These are phyloP conservation scores for Agrochola macilenta DNA, from an alignment of 2,888 invertebrate genomes.

Conservation along the genomic window DNA sequence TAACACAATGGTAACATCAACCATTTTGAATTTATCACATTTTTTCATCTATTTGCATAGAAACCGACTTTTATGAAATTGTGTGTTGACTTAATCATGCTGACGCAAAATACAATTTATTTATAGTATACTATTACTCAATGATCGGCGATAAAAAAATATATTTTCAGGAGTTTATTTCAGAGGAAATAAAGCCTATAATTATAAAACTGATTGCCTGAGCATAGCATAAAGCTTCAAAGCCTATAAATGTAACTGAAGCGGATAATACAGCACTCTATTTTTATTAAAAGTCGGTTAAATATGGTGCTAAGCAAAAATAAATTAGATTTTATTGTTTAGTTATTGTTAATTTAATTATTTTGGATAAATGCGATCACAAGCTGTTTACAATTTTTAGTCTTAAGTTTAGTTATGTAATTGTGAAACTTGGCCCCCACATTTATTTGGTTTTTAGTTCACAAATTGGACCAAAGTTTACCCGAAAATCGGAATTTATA, in stretches of 20 bases:
- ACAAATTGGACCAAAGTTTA: conserved; percentile 50
- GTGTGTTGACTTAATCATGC: conserved; percentile 19
- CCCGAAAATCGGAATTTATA: conserved; percentile 5
- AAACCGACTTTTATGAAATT: conserved; percentile 45
- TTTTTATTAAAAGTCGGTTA: conserved; percentile 54
- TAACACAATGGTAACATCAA: conserved; percentile 31
- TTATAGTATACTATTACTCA: conserved; percentile 19
- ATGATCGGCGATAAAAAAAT: not conserved
- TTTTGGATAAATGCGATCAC: conserved; percentile 50
- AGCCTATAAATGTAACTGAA: conserved; percentile 5
- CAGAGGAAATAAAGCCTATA: conserved; percentile 7
- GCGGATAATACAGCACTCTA: conserved; percentile 21
- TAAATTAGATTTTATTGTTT: conserved; percentile 67
- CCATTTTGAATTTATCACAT: conserved; percentile 33
- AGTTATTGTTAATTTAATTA: conserved; percentile 65
- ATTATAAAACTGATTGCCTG: not conserved
- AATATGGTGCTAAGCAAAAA: conserved; percentile 77
- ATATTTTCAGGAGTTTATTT: conserved; percentile 21
- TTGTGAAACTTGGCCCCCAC: conserved; percentile 53
- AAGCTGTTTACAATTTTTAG: conserved; percentile 55
- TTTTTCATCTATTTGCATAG: conserved; percentile 43
- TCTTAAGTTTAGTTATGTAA: conserved; percentile 51
- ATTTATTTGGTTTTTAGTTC: conserved; percentile 42
- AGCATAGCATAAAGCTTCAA: not conserved
- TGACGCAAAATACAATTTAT: conserved; percentile 2